These are phyloP conservation scores for Volucella bombylans DNA, from an alignment of 2,888 invertebrate genomes.

Conservation along the genomic window DNA sequence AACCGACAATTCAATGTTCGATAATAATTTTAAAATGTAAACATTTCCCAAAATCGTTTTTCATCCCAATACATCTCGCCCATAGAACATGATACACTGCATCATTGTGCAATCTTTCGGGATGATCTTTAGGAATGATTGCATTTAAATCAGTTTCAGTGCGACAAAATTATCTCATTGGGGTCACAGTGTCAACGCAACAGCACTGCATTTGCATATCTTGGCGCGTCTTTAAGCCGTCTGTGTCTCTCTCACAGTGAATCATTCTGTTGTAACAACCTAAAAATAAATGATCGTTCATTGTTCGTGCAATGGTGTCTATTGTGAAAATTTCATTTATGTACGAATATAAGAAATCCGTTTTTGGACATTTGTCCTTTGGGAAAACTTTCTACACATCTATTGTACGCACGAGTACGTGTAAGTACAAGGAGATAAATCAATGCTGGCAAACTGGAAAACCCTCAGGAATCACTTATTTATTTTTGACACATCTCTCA, in stretches of 20 bases:
- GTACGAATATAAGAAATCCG: not conserved
- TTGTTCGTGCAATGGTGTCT: conserved; percentile 24
- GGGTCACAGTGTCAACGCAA: conserved; percentile 17
- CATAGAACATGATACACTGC: conserved; percentile 1
- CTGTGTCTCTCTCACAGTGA: conserved; percentile 5
- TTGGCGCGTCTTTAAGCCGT: conserved; percentile 20
- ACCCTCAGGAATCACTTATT: conserved; percentile 22
- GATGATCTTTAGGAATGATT: conserved; percentile 4
- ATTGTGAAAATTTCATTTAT: conserved; percentile 30
- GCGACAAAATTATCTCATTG: conserved; percentile 40
- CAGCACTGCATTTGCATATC: conserved; percentile 32
- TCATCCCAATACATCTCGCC: not conserved
- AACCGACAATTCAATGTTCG: not conserved
- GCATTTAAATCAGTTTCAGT: conserved; percentile 3
- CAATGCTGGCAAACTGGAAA: conserved; percentile 36
- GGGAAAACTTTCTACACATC: conserved; percentile 15
- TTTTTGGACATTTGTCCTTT: conserved; percentile 53
- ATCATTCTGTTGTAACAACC: conserved; percentile 31
- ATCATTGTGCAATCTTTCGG: conserved; percentile 12
- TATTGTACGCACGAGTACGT: too few species aligned
- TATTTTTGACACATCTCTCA: conserved; percentile 54
- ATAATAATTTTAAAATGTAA: conserved; percentile 24
- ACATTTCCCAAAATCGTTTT: not conserved
- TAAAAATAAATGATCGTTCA: conserved; percentile 41
- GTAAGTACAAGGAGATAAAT: conserved; percentile 53